These are phyloP conservation scores for Danio jaintianensis DNA, from an alignment of 2,797 vertebrate species.

Conservation along the genomic window DNA sequence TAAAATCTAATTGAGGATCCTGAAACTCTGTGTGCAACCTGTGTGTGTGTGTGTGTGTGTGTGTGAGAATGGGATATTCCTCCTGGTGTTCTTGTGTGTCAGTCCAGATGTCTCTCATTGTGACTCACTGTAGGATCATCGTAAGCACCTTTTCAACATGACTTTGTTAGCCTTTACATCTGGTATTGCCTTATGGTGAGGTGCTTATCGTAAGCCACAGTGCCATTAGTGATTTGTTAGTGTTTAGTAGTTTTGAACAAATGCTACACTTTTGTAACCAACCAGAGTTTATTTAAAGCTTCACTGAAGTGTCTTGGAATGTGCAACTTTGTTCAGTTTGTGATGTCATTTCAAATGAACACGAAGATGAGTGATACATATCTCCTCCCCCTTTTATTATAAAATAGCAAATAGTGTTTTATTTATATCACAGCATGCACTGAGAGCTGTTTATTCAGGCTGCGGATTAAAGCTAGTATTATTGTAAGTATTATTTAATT, in stretches of 20 bases:
- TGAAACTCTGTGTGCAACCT: not conserved
- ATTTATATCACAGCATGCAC: too few species aligned
- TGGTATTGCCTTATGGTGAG: conserved; percentile 24
- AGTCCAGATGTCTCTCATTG: conserved; percentile 37
- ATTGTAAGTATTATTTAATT: too few species aligned
- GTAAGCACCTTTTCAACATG: conserved; percentile 16
- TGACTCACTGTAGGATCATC: conserved; percentile 35
- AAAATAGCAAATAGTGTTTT: too few species aligned
- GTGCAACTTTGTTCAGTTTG: not conserved
- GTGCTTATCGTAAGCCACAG: not conserved
- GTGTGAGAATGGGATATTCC: conserved; percentile 4
- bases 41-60: conserved; percentile 3
- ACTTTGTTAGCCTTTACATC: conserved; percentile 28
- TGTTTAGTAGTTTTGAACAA: not conserved
- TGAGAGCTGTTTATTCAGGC: too few species aligned
- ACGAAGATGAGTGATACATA: too few species aligned
- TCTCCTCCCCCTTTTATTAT: too few species aligned
- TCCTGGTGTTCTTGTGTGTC: conserved; percentile 36
- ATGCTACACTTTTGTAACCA: not conserved
- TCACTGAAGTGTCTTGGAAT: not conserved
- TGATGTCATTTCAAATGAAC: too few species aligned
- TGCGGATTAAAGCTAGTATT: too few species aligned
- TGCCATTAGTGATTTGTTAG: not conserved
- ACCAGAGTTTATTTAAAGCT: not conserved
- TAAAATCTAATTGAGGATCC: not conserved